Evolutionary conservation across 2,113 vertebrate genomes (phyloP), one percentile per base, ranked within the genome.

Genomic region (Cricetomys ansorgei): DNA sequence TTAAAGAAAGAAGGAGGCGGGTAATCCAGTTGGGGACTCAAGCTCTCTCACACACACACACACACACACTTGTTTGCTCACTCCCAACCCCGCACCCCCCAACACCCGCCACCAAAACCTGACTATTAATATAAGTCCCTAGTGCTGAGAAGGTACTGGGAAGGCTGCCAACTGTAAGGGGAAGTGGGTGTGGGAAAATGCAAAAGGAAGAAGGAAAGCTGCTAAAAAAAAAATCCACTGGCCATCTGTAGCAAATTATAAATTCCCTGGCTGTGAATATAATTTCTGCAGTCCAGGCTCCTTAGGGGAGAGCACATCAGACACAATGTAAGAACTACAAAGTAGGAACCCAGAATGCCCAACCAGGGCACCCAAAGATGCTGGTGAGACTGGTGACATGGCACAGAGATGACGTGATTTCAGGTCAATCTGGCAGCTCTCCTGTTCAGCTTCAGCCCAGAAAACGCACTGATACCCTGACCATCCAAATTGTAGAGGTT

Each of bases 101-200:
- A 3, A 9, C 29, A 40, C 43, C 43, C 67, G 83, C 64, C 98
- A 97, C 95, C 97, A 97, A 98, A 98, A 98, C 97, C 97, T 96
- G 88, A 55, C 96, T 98, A 97, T 98, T 98, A 98, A 97, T 98
- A 81, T 94, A 98, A 98, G 87, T 98, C 94, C 64, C 94, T 97
- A 92, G 95, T 97, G 97, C 95, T 98, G 96, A 98, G 96, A 98
- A 98, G 98, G 98, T 98, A 98, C 97, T 96, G 97, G 98, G 98
- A 98, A 97, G 97, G 96, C 98, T 97, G 98, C 98, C 98, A 99
- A 97, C 91, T 97, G 93, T 96, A 98, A 98, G 98, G 98, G 97
- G 89, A 96, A 98, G 98, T 98, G 98, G 98, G 98, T 98, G 98
- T 98, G 98, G 98, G 98, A 98, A 99, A 98, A 98, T 25, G 94